phyloP scores from a whole-genome alignment of 2,113 vertebrate genomes.

The Picathartes gymnocephalus region DNA sequence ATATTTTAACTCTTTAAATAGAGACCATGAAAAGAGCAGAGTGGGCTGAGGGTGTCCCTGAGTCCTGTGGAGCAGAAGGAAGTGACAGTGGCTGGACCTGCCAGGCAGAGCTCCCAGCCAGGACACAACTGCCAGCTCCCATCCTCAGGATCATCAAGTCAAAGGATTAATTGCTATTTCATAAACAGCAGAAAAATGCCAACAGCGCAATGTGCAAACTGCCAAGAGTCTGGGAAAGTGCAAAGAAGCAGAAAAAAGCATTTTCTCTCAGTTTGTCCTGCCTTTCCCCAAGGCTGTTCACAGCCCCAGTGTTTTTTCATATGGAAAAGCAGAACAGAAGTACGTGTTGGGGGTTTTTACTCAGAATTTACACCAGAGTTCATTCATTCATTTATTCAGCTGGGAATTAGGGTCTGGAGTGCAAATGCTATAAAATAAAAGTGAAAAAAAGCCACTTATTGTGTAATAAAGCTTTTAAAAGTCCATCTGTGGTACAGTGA shows the following conservation, averaged over 20 bases:
- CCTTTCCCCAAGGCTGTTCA: background rate
- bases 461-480: background rate
- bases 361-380: background rate
- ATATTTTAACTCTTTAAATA: background rate
- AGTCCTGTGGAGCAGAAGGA: background rate
- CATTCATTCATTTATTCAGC: background rate
- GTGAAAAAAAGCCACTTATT: background rate
- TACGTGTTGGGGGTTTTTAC: background rate
- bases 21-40: background rate
- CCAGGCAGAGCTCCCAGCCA: background rate
- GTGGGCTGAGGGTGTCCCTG: fast-evolving
- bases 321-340: background rate
- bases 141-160: background rate
- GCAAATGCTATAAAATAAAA: background rate
- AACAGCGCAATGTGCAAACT: background rate
- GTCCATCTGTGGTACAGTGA: background rate
- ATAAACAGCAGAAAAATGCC: background rate
- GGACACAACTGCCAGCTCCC: background rate
- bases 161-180: background rate
- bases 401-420: background rate
- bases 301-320: background rate
- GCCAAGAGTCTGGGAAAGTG: background rate
- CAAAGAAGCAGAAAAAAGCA: background rate
- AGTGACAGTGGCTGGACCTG: fast-evolving
- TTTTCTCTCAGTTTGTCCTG: background rate